A percentile compares a stretch with the other conserved stretches of the same genome.
Conservation (phyloP, 1,140 invertebrate species). For the Eurosta solidaginis region DNA sequence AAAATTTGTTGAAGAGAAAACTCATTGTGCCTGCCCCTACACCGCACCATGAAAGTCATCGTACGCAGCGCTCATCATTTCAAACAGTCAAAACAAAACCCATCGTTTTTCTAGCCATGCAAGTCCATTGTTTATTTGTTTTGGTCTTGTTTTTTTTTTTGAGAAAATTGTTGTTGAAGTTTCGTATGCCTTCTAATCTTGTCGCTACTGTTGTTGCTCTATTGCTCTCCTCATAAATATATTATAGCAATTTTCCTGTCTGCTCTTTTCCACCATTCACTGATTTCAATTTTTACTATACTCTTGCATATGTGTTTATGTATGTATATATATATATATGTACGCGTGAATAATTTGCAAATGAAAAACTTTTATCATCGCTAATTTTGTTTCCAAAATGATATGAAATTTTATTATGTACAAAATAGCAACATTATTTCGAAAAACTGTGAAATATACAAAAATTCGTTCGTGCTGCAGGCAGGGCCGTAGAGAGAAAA, state of each 20-base stretch:
- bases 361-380: not conserved
- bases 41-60: not conserved
- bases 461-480: too few relatives aligned
- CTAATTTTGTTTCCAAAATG: not conserved
- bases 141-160: not conserved
- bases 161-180: not conserved
- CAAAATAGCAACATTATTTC: too few relatives aligned
- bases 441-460: too few relatives aligned
- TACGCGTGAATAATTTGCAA: constrained; percentile 3
- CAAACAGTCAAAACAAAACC: not conserved
- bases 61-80: not conserved
- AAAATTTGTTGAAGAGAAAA: not conserved
- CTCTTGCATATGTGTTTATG: not conserved
- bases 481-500: too few relatives aligned
- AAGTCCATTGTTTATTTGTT: not conserved
- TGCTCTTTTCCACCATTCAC: not conserved
- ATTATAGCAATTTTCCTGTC: not conserved
- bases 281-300: not conserved
- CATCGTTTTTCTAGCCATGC: constrained; percentile 3
- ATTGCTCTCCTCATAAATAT: not conserved
- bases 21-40: not conserved
- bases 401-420: not conserved
- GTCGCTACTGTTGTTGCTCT: not conserved
- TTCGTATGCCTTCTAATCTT: not conserved
- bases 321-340: not conserved